Evolutionary conservation across 2,797 vertebrate species (phyloP), one percentile per base, ranked within the genome.

Genomic region (Gouania willdenowi): DNA sequence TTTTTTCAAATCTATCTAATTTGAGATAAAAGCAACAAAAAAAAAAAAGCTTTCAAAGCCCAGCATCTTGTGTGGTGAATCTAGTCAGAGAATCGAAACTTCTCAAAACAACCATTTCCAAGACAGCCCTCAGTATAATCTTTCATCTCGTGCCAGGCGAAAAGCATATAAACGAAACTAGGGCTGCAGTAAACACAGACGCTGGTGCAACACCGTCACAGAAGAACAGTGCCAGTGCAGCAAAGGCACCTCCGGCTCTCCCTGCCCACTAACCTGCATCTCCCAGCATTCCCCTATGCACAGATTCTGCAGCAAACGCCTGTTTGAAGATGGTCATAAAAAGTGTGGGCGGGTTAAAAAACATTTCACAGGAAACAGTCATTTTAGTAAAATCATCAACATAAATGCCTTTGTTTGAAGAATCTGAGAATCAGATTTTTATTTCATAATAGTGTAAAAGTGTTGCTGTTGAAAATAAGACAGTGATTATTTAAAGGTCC

Each of bases 231-330:
- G 70, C 55, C 77, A 73, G 45, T 65, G 48, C 66, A 75, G 75
- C 70, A 66, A 73, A 68, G 51, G 45, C 44, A 61, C 56, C 48
- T 41, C 44, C 36, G 66, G 61, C 55, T 56, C 66, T 65, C 13
- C 42, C 62, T 68, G 56, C 66, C 71, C 42, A 71, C 70, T 57
- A 62, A 68, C 69, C 65, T 71, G 70, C 59, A 68, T 66, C 68
- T 52, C 45, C 62, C 30, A n/a, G 29, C 43, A 22, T 40, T 20
- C 53, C 53, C 52, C 52, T 20, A 20, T 30, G 35, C 70, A 62
- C 55, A 65, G 19, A 56, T 44, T 47, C 34, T 34, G 61, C 56
- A 54, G 61, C 34, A 28, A 25, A 43, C 23, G 34, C 16, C 33
- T 40, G 41, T 43, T 6, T 36, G 15, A 50, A 34, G 21, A 41